phyloP scores from a whole-genome alignment of 2,113 vertebrate species.

The Leptobrachium ailaonicum region DNA sequence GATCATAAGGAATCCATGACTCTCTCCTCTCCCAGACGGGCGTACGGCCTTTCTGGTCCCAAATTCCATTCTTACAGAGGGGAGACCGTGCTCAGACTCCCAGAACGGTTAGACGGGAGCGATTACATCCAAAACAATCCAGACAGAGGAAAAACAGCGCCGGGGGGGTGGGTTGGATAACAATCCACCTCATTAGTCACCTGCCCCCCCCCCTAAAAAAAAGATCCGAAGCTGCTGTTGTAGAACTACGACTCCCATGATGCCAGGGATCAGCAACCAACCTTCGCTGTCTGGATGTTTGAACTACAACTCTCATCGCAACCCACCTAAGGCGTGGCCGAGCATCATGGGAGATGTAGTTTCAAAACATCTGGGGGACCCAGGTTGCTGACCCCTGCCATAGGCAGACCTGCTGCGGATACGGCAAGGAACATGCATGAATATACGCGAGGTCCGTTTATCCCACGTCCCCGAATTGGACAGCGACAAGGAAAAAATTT shows the following conservation, averaged over 20 bases:
- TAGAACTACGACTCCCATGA: no score
- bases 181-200: background rate
- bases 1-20: slow-evolving; percentile 9
- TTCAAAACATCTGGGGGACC: no score
- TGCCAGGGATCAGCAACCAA: no score
- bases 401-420: no score
- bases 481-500: no score
- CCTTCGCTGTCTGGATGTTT: no score
- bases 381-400: no score
- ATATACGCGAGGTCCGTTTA: no score
- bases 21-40: slow-evolving; percentile 20
- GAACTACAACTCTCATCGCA: background rate
- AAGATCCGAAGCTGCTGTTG: background rate
- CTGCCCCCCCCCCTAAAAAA: background rate
- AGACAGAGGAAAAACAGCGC: slow-evolving; percentile 6
- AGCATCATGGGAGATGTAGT: no score
- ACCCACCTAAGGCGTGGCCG: background rate
- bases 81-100: background rate
- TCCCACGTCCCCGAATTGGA: no score
- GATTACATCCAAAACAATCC: background rate
- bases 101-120: background rate
- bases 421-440: no score
- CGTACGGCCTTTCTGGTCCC: background rate
- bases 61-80: slow-evolving; percentile 23
- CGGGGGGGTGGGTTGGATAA: background rate